Conservation (phyloP, 2,113 vertebrate genomes). For the Paedocypris sp. region DNA sequence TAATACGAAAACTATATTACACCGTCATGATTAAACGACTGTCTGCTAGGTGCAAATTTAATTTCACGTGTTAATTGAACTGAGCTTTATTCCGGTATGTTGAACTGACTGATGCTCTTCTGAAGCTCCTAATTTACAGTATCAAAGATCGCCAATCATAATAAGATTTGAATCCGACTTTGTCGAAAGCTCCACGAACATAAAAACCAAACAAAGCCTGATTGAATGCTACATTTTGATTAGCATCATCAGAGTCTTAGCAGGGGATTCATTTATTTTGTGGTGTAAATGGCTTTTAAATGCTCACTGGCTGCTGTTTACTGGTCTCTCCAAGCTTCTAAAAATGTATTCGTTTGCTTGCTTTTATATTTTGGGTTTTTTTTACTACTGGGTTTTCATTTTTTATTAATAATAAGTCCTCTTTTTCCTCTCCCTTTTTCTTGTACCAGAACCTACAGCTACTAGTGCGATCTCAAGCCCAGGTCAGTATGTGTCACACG, state of each 20-base stretch:
- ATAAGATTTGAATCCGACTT: constrained; percentile 23
- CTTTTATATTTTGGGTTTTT: constrained; percentile 41
- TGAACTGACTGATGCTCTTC: constrained; percentile 26
- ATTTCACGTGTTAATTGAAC: constrained; percentile 40
- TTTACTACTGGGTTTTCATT: constrained; percentile 49
- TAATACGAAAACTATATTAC: constrained; percentile 36
- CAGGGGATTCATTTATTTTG: neutral
- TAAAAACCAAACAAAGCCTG: neutral
- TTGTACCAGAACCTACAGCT: constrained; percentile 96
- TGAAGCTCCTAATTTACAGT: constrained; percentile 25
- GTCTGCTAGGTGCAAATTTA: constrained; percentile 34
- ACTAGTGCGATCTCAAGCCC: constrained; percentile 96
- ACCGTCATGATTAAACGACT: constrained; percentile 41
- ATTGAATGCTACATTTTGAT: neutral
- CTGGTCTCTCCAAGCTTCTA: neutral
- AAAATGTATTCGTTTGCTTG: no score
- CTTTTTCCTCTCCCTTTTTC: constrained; percentile 72
- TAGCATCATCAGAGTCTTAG: neutral
- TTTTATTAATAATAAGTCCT: constrained; percentile 86
- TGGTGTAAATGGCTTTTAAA: neutral
- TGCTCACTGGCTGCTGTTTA: neutral
- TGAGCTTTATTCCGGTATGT: constrained; percentile 21
- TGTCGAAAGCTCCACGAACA: constrained; percentile 1
- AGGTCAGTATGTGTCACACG: constrained; percentile 96
- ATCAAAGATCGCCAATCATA: constrained; percentile 21